Evolutionary conservation across 2,113 vertebrate genomes (phyloP).

Genomic region (Oxyura jamaicensis): DNA sequence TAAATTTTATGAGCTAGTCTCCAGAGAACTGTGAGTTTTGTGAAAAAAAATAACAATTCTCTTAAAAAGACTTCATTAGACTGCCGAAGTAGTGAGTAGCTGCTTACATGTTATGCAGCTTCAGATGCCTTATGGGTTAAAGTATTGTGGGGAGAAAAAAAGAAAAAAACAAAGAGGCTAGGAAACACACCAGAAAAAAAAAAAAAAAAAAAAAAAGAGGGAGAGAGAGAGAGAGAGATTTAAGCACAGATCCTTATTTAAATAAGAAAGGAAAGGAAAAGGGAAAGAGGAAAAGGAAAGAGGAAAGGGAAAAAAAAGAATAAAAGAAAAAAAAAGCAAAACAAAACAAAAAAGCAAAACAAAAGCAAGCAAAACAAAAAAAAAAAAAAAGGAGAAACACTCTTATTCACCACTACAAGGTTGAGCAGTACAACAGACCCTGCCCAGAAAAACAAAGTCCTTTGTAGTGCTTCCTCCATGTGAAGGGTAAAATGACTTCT

Average conservation of each 20-base stretch:
- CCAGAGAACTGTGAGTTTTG: not conserved
- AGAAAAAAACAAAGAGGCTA: not conserved
- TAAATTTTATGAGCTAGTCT: not conserved
- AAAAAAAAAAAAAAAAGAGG: not conserved
- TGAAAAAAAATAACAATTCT: not conserved
- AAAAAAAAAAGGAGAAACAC: fast-evolving
- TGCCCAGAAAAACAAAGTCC: not conserved
- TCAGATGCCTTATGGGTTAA: not conserved
- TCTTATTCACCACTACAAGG: not conserved
- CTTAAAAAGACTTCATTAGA: not conserved
- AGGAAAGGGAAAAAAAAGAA: not conserved
- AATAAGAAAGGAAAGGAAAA: not conserved
- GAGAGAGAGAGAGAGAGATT: not conserved
- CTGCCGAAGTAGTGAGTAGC: not conserved
- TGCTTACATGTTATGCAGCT: not conserved
- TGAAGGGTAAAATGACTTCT: not conserved
- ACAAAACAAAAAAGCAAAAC: not conserved
- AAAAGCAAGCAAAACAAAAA: no score
- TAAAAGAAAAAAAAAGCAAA: not conserved
- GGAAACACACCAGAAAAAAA: not conserved
- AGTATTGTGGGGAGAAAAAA: not conserved
- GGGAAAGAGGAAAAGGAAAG: not conserved
- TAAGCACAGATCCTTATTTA: not conserved
- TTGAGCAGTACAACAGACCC: not conserved
- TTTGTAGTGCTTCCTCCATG: not conserved